Evolutionary conservation across 2,797 vertebrate species (phyloP), one percentile per base, ranked within the genome.

Genomic region (Meriones psammophilus): DNA sequence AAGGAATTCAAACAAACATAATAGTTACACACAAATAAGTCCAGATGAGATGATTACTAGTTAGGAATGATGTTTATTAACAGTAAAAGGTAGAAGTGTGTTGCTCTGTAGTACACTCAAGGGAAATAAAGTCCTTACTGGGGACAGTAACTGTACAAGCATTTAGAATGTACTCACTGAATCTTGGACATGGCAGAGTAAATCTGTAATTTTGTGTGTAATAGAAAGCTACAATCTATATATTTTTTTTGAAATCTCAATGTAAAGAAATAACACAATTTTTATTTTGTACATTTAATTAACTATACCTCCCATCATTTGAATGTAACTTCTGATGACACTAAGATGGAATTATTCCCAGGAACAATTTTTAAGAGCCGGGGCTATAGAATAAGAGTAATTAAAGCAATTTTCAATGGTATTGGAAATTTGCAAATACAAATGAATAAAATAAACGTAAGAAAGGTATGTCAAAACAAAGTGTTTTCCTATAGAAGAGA

Each of bases 251-350:
- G 74, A 77, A 88, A 83, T 79, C 78, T 88, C 50, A 88, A 9
- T 89, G 50, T 46, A 69, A 58, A 93, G 50, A 86, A 95, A 96
- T 28, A 73, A 20, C 14, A 56, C 92, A 46, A 69, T 87, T 94
- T 92, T 90, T 77, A 81, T 79, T 79, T 97, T 81, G 56, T n/a
- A 78, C 58, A 73, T 58, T 94, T 96, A 66, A 66, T 88, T 93
- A 88, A 93, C n/a, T 83, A 18, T 83, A 91, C 26, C 14, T 33
- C 3, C 28, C n/a, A 93, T 24, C 89, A 84, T 90, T 89, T 73
- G 81, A 24, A 80, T 71, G 58, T 77, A 89, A 81, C 18, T 79
- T 89, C 17, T 88, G 22, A n/a, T 92, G 68, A 50, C 15, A 39
- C 60, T 81, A 66, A 93, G 56, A 89, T 96, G 46, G 17, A 94